These are phyloP conservation scores for Melanotaenia trifasciata DNA, from an alignment of 2,797 vertebrate genomes.

Conservation along the genomic window DNA sequence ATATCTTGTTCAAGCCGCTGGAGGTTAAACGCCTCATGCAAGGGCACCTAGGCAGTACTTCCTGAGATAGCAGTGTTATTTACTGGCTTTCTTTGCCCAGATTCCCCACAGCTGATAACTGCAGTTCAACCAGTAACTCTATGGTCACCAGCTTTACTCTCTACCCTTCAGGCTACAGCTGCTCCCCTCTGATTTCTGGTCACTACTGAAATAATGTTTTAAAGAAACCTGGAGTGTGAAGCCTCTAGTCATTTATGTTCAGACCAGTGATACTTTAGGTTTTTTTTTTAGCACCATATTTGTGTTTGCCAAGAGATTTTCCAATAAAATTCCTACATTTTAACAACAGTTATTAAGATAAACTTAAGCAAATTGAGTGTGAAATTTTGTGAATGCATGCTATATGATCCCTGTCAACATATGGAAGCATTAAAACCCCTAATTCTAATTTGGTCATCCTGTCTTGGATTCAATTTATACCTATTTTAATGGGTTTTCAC, in stretches of 20 bases:
- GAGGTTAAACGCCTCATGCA: constrained; percentile 9
- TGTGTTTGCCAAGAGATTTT: constrained; percentile 12
- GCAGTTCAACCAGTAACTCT: constrained; percentile 46
- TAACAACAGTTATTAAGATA: constrained; percentile 3
- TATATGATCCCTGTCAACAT: constrained; percentile 23
- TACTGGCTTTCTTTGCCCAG: constrained; percentile 18
- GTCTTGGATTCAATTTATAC: constrained; percentile 25
- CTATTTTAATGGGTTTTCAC: constrained; percentile 44
- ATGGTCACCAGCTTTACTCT: constrained; percentile 48
- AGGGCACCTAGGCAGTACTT: constrained; percentile 15
- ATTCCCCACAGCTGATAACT: constrained; percentile 25
- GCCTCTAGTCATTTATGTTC: constrained; percentile 31
- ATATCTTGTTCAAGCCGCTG: neutral
- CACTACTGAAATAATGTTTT: constrained; percentile 13
- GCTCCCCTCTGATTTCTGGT: constrained; percentile 22
- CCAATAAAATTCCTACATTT: constrained; percentile 13
- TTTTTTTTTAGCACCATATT: neutral
- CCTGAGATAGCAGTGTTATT: constrained; percentile 12
- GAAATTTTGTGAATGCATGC: constrained; percentile 3
- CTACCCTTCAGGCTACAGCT: constrained; percentile 39
- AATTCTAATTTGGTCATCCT: constrained; percentile 42
- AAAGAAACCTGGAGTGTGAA: constrained; percentile 24
- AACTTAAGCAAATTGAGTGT: constrained; percentile 5
- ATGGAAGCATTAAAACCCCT: constrained; percentile 38
- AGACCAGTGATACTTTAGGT: constrained; percentile 10